These are phyloP conservation scores for Psilopsiagon aurifrons DNA, from an alignment of 2,113 vertebrate genomes.

Conservation along the genomic window DNA sequence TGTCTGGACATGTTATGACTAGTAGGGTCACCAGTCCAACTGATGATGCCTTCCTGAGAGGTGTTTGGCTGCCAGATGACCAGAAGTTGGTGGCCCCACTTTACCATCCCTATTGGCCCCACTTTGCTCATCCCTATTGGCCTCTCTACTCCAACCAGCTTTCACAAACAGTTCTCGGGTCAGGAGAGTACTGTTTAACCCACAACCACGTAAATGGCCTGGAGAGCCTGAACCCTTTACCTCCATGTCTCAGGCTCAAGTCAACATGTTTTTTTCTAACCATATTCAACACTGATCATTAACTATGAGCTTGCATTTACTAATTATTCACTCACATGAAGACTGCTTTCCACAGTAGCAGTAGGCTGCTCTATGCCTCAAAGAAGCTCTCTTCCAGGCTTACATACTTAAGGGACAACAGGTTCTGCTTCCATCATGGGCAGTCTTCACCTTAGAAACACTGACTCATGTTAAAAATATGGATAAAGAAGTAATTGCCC, in stretches of 20 bases:
- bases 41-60: not conserved
- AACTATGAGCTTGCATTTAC: not conserved
- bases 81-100: not conserved
- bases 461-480: not conserved
- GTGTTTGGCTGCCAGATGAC: not conserved
- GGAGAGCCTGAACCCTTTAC: not conserved
- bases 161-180: not conserved
- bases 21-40: not conserved
- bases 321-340: not conserved
- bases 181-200: not conserved
- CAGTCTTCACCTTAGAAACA: not conserved
- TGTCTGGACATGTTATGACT: not conserved
- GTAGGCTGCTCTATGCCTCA: not conserved
- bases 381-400: rapidly evolving
- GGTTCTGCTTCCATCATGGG: not conserved
- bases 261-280: not conserved
- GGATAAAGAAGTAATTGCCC: not conserved
- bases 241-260: not conserved
- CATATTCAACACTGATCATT: not conserved
- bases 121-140: not conserved
- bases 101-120: not conserved
- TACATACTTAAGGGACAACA: not conserved
- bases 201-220: not conserved
- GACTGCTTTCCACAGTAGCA: not conserved
- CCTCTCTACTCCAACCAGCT: not conserved